A percentile compares a stretch with the other conserved stretches of the same genome.
Evolutionary conservation across 2,113 vertebrate species (phyloP).

Genomic region (Salvelinus fontinalis): DNA sequence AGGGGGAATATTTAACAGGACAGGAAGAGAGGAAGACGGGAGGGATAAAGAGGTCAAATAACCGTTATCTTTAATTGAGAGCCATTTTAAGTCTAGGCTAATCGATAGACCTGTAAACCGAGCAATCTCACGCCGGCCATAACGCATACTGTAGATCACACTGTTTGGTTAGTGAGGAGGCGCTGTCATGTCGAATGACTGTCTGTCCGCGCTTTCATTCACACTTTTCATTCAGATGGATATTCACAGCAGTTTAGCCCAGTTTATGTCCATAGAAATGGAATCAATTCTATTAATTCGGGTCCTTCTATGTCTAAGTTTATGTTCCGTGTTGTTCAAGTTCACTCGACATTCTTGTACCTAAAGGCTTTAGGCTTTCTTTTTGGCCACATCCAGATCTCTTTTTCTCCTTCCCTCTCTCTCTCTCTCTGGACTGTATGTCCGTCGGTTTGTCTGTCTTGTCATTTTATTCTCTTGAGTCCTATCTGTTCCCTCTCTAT

Average conservation of each 20-base stretch:
- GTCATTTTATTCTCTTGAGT: slow-evolving; percentile 42
- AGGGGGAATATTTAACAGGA: slow-evolving; percentile 54
- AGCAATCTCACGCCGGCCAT: slow-evolving; percentile 42
- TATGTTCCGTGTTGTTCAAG: too few relatives aligned
- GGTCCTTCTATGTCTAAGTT: too few relatives aligned
- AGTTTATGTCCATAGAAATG: too few relatives aligned
- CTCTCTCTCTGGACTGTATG: slow-evolving; percentile 4
- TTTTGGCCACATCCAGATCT: slow-evolving; percentile 46
- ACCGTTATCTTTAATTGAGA: slow-evolving; percentile 74
- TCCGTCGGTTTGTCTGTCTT: slow-evolving; percentile 25
- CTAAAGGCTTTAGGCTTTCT: too few relatives aligned
- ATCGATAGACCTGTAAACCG: slow-evolving; percentile 72
- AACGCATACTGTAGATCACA: slow-evolving; percentile 34
- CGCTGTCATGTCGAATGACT: slow-evolving; percentile 41
- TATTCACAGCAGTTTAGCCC: too few relatives aligned
- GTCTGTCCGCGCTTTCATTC: slow-evolving; percentile 13
- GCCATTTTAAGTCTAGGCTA: slow-evolving; percentile 73
- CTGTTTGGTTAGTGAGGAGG: slow-evolving; percentile 28
- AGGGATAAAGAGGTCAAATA: slow-evolving; percentile 67
- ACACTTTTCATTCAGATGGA: too few relatives aligned
- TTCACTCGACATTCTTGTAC: too few relatives aligned
- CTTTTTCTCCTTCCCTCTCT: slow-evolving; percentile 21
- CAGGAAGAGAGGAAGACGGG: slow-evolving; percentile 59
- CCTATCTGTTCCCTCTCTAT: slow-evolving; percentile 24
- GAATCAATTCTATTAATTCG: too few relatives aligned